A percentile compares a stretch with the other conserved stretches of the same genome.
These are phyloP conservation scores for Cotesia congregata DNA, from an alignment of 2,888 invertebrate species.

Conservation along the genomic window DNA sequence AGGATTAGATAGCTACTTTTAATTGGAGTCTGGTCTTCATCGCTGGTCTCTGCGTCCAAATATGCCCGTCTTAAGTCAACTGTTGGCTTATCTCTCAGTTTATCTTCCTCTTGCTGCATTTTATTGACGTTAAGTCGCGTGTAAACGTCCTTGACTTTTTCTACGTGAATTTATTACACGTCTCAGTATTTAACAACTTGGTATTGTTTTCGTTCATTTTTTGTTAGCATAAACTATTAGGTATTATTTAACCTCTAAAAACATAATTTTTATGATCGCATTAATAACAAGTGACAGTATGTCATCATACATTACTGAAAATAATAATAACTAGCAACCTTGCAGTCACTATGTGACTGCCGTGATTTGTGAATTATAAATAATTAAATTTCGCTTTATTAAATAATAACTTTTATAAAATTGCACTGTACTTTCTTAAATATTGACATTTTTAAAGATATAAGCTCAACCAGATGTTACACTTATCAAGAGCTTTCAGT, in stretches of 20 bases:
- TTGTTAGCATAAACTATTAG: not conserved
- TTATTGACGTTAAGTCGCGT: constrained; percentile 56
- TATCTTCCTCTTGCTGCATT: constrained; percentile 64
- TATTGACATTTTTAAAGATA: too few species aligned
- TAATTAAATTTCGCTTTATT: too few species aligned
- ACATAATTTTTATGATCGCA: too few species aligned
- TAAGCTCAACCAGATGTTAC: too few species aligned
- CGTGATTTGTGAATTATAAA: too few species aligned
- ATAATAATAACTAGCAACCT: too few species aligned
- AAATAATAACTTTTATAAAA: too few species aligned
- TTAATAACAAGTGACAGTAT: not conserved
- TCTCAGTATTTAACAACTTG: not conserved
- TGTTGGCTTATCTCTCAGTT: constrained; percentile 58
- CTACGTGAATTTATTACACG: not conserved
- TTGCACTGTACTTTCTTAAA: too few species aligned
- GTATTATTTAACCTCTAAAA: not conserved
- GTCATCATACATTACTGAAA: not conserved
- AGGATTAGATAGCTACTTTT: constrained; percentile 43
- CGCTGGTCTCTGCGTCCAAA: constrained; percentile 66
- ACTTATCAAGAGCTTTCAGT: too few species aligned
- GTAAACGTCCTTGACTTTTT: not conserved
- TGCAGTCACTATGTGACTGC: too few species aligned
- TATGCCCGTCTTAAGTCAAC: constrained; percentile 62
- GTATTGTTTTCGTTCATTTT: not conserved
- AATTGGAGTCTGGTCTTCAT: constrained; percentile 54